Evolutionary conservation across 2,797 vertebrate species (phyloP), one percentile per base, ranked within the genome.

Genomic region (Syngnathus acus): DNA sequence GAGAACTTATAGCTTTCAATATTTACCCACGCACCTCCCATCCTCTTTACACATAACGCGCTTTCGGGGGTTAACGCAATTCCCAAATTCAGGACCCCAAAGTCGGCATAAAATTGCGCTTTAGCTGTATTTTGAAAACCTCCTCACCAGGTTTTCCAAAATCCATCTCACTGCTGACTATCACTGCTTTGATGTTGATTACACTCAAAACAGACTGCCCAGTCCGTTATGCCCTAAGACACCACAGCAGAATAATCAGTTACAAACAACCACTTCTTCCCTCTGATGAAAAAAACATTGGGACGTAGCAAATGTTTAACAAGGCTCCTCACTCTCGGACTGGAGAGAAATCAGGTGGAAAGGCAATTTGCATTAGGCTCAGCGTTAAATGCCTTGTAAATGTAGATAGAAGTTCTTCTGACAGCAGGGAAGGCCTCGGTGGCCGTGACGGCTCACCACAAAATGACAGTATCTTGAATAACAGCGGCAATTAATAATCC

Each of bases 261-360:
- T 67, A 60, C 68, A 72, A 39, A 19, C 37, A 8, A 63, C 55
- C 63, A 55, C 16, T 40, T 16, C 45, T 32, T 23, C 43, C 23
- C 62, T 55, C 75, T 60, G n/a, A 70, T 75, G 67, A 78, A 82
- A 72, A 78, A 83, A 77, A 32, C 78, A 81, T 68, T 55, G 42
- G 38, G 62, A 60, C 9, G 2, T 60, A 38, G 76, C 47, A 72
- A 86, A 83, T 82, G 78, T 83, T 85, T 79, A 82, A 83, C 76
- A 70, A 68, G 64, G 0, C 63, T 64, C 17, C 43, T n/a, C 16
- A 14, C 5, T 26, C 45, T 65, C 38, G 26, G 16, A 55, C 69
- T 62, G 72, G 48, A 45, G 54, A 54, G 66, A 71, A 73, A 69
- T 76, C 77, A 75, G 72, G 76, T 69, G 72, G 72, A 80, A 64